Conservation (phyloP, 2,797 vertebrate genomes). For the Eulemur albifrons region DNA sequence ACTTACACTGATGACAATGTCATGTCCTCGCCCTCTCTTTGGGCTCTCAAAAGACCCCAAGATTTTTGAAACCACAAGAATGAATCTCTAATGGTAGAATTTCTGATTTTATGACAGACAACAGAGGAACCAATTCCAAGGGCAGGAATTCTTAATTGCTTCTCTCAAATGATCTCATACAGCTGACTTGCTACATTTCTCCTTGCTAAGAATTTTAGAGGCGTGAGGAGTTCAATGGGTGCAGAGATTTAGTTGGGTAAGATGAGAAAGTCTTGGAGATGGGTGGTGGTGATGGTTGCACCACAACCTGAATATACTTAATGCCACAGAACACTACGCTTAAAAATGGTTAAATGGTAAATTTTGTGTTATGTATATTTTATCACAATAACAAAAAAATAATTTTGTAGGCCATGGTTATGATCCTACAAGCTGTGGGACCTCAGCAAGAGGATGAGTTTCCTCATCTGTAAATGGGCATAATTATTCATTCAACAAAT, state of each 20-base stretch:
- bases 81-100: background rate
- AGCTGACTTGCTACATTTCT: background rate
- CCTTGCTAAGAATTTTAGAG: background rate
- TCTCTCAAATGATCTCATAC: background rate
- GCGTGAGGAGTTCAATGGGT: background rate
- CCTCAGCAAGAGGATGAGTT: background rate
- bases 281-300: background rate
- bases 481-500: background rate
- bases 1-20: background rate
- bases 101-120: background rate
- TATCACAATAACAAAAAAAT: background rate
- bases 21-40: background rate
- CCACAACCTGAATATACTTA: background rate
- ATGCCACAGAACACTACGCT: background rate
- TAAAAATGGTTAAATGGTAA: background rate
- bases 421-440: background rate
- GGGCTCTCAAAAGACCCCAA: background rate
- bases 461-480: background rate
- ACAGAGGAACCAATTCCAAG: background rate
- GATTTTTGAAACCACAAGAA: background rate
- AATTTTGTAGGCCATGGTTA: background rate
- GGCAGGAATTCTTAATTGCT: background rate
- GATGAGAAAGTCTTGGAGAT: background rate
- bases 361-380: background rate
- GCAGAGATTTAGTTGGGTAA: background rate